Conservation (phyloP, 2,888 invertebrate genomes). For the Thymelicus acteon region DNA sequence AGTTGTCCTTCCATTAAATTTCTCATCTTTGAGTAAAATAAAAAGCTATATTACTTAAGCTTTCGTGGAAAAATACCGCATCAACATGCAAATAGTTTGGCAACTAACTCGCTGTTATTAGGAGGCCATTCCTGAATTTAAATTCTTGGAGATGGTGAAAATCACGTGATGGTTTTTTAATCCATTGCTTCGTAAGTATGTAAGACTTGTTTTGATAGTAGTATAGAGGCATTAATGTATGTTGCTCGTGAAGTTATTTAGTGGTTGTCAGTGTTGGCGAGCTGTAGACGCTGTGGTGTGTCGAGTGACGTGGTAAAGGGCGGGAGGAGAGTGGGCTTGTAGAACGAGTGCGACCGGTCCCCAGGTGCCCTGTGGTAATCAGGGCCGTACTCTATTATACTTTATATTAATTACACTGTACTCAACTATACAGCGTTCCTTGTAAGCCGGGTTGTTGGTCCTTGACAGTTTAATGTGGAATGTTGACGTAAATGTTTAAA, state of each 20-base stretch:
- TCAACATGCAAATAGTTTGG: conserved; percentile 69
- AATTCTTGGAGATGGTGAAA: neutral
- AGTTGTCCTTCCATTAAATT: conserved; percentile 28
- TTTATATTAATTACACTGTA: conserved; percentile 49
- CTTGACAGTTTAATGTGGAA: conserved; percentile 37
- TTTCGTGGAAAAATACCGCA: conserved; percentile 73
- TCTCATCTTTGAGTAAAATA: conserved; percentile 19
- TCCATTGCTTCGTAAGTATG: conserved; percentile 43
- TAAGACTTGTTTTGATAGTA: neutral
- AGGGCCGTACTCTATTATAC: conserved; percentile 61
- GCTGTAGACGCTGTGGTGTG: conserved; percentile 37
- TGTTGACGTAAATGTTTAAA: conserved; percentile 32
- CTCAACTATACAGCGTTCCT: conserved; percentile 36
- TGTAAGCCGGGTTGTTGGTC: conserved; percentile 32
- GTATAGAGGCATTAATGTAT: conserved; percentile 25
- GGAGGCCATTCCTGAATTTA: conserved; percentile 49
- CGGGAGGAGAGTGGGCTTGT: conserved; percentile 75
- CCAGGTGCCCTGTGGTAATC: conserved; percentile 68
- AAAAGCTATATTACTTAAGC: conserved; percentile 33
- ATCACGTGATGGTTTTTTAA: neutral
- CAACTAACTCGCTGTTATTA: conserved; percentile 69
- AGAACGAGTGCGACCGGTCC: conserved; percentile 80
- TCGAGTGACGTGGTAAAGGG: conserved; percentile 55
- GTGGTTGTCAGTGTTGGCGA: conserved; percentile 27
- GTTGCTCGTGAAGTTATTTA: conserved; percentile 38